phyloP scores from a whole-genome alignment of 2,888 invertebrate species.

The Disparrhopalites patrizii region DNA sequence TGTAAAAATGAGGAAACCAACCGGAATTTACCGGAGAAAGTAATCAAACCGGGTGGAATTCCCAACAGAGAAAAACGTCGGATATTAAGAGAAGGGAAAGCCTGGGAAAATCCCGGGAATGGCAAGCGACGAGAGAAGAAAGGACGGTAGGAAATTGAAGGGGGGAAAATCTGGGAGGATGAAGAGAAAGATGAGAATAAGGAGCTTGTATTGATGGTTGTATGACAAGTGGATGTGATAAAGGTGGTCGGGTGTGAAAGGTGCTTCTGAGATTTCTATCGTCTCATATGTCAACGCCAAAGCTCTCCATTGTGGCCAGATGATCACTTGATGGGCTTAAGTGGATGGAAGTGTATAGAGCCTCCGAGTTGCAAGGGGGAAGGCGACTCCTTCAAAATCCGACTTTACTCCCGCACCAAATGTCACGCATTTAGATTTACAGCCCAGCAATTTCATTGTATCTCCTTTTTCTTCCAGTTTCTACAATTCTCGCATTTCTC shows the following conservation, averaged over 20 bases:
- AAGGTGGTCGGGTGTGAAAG: slow-evolving; percentile 19
- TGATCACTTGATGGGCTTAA: slow-evolving; percentile 48
- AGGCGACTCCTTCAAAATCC: slow-evolving; percentile 29
- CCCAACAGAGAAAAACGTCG: too few relatives aligned
- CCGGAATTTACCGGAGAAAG: too few relatives aligned
- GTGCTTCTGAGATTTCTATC: slow-evolving; percentile 35
- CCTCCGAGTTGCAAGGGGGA: too few relatives aligned
- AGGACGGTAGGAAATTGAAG: slow-evolving; percentile 19
- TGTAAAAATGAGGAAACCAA: too few relatives aligned
- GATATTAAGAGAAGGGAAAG: too few relatives aligned
- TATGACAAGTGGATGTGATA: slow-evolving; percentile 10
- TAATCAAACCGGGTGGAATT: too few relatives aligned
- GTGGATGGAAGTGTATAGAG: slow-evolving; percentile 29
- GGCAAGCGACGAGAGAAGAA: not conserved
- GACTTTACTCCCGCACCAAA: slow-evolving; percentile 14
- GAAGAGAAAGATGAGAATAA: slow-evolving; percentile 4
- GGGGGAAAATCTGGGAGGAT: slow-evolving; percentile 5
- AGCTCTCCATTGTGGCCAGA: slow-evolving; percentile 47
- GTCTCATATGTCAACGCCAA: slow-evolving; percentile 48
- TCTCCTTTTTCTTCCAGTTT: slow-evolving; percentile 8
- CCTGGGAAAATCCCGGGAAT: not conserved
- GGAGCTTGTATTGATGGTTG: too few relatives aligned
- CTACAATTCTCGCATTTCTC: not conserved
- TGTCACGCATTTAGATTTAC: slow-evolving; percentile 18
- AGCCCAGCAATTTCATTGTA: slow-evolving; percentile 1